These are phyloP conservation scores for Hyppa rectilinea DNA, from an alignment of 2,888 invertebrate species.

Conservation along the genomic window DNA sequence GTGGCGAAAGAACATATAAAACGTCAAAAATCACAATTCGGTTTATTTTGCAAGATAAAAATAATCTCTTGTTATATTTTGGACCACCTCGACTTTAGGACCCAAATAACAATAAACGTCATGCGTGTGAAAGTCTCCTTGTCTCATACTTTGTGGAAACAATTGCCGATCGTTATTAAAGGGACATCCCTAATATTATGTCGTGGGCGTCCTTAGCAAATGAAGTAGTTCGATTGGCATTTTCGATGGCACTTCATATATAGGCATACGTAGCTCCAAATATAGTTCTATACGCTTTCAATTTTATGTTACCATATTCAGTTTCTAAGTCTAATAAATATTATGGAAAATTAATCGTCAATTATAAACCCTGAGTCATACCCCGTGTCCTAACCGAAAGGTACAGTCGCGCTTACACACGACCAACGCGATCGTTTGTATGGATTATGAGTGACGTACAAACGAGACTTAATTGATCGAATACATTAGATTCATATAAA, in stretches of 20 bases:
- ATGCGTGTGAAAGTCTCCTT: slow-evolving; percentile 38
- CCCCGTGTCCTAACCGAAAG: neutral
- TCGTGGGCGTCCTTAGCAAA: slow-evolving; percentile 50
- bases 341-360: slow-evolving; percentile 45
- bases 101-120: slow-evolving; percentile 12
- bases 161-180: slow-evolving; percentile 31
- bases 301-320: slow-evolving; percentile 51
- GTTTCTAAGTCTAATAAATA: slow-evolving; percentile 51
- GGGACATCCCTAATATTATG: slow-evolving; percentile 8
- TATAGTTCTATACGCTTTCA: slow-evolving; percentile 57
- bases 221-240: slow-evolving; percentile 63
- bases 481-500: neutral
- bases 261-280: slow-evolving; percentile 33
- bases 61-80: neutral
- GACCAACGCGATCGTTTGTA: neutral
- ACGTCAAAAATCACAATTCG: neutral
- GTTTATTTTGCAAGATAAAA: neutral
- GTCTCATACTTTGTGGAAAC: slow-evolving; percentile 36
- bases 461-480: neutral
- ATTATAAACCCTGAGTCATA: slow-evolving; percentile 23
- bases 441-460: neutral
- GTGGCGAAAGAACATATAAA: slow-evolving; percentile 2
- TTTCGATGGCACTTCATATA: slow-evolving; percentile 53
- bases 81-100: slow-evolving; percentile 30
- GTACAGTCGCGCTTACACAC: neutral